A percentile compares a stretch with the other conserved stretches of the same genome.
Conservation (phyloP, 2,888 invertebrate species). For the Andrena bucephala region DNA sequence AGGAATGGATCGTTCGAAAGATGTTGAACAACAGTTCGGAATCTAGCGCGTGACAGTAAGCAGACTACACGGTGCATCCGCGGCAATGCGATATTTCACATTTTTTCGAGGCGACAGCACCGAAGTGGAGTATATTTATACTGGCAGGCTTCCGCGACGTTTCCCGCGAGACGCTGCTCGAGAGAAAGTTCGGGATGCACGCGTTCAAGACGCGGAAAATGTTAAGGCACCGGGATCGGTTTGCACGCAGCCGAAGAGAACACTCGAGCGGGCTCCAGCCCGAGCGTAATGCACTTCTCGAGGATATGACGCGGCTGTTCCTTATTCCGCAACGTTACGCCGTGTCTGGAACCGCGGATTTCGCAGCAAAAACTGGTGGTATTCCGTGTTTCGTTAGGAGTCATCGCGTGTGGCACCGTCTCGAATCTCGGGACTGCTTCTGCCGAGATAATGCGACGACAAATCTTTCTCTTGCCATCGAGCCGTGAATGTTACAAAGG, state of each 20-base stretch:
- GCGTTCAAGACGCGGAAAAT: slow-evolving; percentile 60
- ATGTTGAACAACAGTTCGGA: slow-evolving; percentile 13
- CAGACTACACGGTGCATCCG: background rate
- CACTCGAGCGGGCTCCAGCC: slow-evolving; percentile 56
- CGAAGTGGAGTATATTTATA: slow-evolving; percentile 46
- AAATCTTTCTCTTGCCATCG: too few species aligned
- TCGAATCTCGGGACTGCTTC: too few species aligned
- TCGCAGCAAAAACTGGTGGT: background rate
- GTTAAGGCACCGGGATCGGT: slow-evolving; percentile 28
- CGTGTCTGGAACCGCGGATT: slow-evolving; percentile 36
- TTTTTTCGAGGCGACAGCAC: slow-evolving; percentile 36
- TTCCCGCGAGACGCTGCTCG: slow-evolving; percentile 34
- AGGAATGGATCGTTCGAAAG: background rate
- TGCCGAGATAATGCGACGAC: too few species aligned
- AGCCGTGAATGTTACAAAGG: too few species aligned
- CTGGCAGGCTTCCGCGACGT: slow-evolving; percentile 11
- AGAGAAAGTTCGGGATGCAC: slow-evolving; percentile 42
- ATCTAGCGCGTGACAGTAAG: slow-evolving; percentile 8
- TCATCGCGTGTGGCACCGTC: too few species aligned
- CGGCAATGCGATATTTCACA: slow-evolving; percentile 19
- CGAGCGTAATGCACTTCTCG: slow-evolving; percentile 58
- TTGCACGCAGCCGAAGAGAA: slow-evolving; percentile 53
- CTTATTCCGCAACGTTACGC: slow-evolving; percentile 39
- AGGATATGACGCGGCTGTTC: slow-evolving; percentile 40
- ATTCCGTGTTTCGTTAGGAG: background rate